A percentile compares a stretch with the other conserved stretches of the same genome.
Conservation (phyloP, 2,797 vertebrate genomes). For the Sebastiscus albofasciatus region DNA sequence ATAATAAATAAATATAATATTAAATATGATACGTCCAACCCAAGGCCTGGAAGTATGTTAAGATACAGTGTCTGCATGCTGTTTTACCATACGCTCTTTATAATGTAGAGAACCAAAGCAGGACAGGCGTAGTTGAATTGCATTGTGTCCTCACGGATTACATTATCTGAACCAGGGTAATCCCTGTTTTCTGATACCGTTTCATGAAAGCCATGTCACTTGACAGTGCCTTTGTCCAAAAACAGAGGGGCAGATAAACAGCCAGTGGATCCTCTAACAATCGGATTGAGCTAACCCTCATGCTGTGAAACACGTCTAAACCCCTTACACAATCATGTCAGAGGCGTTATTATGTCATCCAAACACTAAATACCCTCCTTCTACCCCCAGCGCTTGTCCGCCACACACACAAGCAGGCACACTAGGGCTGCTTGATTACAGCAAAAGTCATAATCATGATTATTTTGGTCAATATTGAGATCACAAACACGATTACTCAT, state of each 20-base stretch:
- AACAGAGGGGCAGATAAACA: constrained; percentile 57
- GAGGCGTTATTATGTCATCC: constrained; percentile 53
- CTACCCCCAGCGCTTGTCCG: neutral
- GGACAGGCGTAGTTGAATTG: constrained; percentile 21
- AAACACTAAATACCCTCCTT: constrained; percentile 32
- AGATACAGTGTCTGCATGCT: neutral
- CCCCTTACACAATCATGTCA: constrained; percentile 56
- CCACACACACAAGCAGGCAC: neutral
- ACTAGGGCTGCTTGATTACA: no score
- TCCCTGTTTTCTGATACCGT: constrained; percentile 49
- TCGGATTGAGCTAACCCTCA: constrained; percentile 53
- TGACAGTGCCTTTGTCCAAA: constrained; percentile 55
- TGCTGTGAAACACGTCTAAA: constrained; percentile 63
- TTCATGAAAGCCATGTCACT: constrained; percentile 52
- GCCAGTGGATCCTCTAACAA: constrained; percentile 56
- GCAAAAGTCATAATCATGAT: no score
- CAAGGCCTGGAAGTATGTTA: neutral
- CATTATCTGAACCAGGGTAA: constrained; percentile 57
- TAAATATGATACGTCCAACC: neutral
- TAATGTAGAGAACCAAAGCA: constrained; percentile 21
- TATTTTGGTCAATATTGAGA: no score
- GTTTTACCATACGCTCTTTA: neutral
- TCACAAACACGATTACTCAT: no score
- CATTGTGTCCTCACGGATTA: constrained; percentile 53
- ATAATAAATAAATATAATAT: neutral